Evolutionary conservation across 2,888 invertebrate species (phyloP).

Genomic region (Amphipoea lucens): DNA sequence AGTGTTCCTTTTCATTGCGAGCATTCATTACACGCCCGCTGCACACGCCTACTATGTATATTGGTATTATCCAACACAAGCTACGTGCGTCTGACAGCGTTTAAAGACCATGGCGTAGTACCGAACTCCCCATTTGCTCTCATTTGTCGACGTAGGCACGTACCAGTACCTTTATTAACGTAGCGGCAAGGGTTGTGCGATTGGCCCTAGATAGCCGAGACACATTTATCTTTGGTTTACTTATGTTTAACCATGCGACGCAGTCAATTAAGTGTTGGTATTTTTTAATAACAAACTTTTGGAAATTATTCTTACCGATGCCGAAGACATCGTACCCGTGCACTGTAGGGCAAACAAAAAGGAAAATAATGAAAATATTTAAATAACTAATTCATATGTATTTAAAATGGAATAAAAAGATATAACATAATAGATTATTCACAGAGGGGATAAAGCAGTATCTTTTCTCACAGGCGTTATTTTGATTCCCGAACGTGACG

Average conservation of each 20-base stretch:
- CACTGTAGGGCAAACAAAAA: constrained; percentile 62
- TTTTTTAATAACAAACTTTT: not conserved
- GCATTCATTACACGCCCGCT: not conserved
- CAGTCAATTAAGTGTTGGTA: not conserved
- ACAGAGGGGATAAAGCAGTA: not conserved
- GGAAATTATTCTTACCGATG: constrained; percentile 67
- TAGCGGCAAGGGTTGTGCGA: too few relatives aligned
- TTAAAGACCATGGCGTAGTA: not conserved
- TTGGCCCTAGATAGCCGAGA: not conserved
- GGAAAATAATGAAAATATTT: not conserved
- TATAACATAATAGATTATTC: not conserved
- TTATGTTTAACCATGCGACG: not conserved
- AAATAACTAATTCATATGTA: not conserved
- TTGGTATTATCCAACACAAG: too few relatives aligned
- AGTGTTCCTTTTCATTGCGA: not conserved
- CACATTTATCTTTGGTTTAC: not conserved
- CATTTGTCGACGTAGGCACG: not conserved
- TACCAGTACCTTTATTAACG: not conserved
- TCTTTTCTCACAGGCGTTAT: too few relatives aligned
- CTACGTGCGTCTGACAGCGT: not conserved
- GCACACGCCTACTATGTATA: not conserved
- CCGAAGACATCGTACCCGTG: constrained; percentile 72
- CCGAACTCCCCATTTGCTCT: not conserved
- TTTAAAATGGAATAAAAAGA: not conserved
- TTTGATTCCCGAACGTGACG: not conserved